Conservation (phyloP, 2,113 vertebrate genomes). For the Plestiodon gilberti region DNA sequence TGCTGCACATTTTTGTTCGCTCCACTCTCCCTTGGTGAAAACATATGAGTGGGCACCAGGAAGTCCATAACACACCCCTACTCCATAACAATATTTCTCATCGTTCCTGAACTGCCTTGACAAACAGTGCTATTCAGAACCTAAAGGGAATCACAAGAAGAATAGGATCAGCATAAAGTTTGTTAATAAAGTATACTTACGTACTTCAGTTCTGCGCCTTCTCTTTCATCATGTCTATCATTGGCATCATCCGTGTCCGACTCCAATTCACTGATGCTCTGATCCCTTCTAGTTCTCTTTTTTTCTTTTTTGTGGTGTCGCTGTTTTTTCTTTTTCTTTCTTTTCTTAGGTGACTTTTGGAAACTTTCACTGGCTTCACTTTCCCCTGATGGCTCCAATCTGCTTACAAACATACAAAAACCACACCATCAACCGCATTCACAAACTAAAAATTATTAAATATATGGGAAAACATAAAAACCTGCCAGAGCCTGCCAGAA, state of each 20-base stretch:
- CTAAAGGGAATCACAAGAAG: neutral
- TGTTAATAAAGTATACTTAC: slow-evolving; percentile 31
- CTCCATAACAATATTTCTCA: neutral
- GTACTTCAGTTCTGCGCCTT: slow-evolving; percentile 54
- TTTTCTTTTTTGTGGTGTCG: slow-evolving; percentile 69
- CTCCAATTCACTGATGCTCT: slow-evolving; percentile 71
- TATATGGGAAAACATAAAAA: neutral
- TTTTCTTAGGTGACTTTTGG: slow-evolving; percentile 78
- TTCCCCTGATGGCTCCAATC: slow-evolving; percentile 64
- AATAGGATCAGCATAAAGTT: neutral
- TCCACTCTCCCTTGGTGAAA: neutral
- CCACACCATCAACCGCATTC: neutral
- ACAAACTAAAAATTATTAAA: neutral
- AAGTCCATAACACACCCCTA: neutral
- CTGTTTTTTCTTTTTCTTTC: slow-evolving; percentile 83
- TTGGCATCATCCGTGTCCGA: slow-evolving; percentile 73
- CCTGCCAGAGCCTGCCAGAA: neutral
- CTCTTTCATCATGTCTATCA: slow-evolving; percentile 18
- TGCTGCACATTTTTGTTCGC: neutral
- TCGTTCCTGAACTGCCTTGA: neutral
- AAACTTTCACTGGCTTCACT: slow-evolving; percentile 55
- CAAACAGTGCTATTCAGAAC: neutral
- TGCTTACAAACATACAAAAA: slow-evolving; percentile 51
- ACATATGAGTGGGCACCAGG: neutral
- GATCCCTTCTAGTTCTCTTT: slow-evolving; percentile 69